These are phyloP conservation scores for Drosophila baimaii DNA, from an alignment of 1,140 invertebrate genomes.

Conservation along the genomic window DNA sequence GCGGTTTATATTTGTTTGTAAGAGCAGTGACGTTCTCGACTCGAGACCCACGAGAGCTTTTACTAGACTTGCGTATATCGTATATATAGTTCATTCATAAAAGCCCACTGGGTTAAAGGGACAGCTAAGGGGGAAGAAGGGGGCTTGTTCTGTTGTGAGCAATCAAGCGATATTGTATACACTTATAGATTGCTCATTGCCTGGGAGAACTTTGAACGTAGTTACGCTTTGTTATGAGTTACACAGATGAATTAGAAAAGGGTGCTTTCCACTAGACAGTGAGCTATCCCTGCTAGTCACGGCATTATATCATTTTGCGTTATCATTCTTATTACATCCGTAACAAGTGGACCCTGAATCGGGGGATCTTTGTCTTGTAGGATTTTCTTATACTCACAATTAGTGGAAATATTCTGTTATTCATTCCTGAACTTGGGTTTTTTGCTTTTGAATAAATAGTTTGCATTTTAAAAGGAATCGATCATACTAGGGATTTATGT, in stretches of 20 bases:
- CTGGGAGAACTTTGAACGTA: constrained; percentile 20
- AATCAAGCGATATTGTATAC: constrained; percentile 15
- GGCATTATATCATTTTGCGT: constrained; percentile 19
- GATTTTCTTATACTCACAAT: not conserved
- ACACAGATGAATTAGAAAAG: constrained; percentile 19
- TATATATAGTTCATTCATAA: constrained; percentile 34
- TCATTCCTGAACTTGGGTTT: constrained; percentile 6
- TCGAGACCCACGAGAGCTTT: constrained; percentile 28
- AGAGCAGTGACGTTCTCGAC: constrained; percentile 11
- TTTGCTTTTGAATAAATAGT: not conserved
- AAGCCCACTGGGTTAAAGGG: constrained; percentile 5
- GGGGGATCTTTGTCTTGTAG: constrained; percentile 16
- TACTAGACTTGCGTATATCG: constrained; percentile 30
- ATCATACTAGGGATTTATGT: not conserved
- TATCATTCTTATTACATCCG: constrained; percentile 8
- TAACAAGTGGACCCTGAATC: not conserved
- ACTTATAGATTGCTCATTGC: constrained; percentile 23
- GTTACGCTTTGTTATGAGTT: not conserved
- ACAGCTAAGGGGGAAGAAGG: too few relatives aligned
- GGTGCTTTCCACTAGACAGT: constrained; percentile 16
- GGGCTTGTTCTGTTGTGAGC: constrained; percentile 19
- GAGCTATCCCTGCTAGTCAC: constrained; percentile 2
- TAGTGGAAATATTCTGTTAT: not conserved
- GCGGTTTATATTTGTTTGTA: constrained; percentile 36
- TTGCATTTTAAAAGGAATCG: not conserved